Percentiles rank a stretch among this genome's conserved stretches.
These are phyloP conservation scores for Sebastes diaconus DNA, from an alignment of 2,797 vertebrate genomes.

Conservation along the genomic window DNA sequence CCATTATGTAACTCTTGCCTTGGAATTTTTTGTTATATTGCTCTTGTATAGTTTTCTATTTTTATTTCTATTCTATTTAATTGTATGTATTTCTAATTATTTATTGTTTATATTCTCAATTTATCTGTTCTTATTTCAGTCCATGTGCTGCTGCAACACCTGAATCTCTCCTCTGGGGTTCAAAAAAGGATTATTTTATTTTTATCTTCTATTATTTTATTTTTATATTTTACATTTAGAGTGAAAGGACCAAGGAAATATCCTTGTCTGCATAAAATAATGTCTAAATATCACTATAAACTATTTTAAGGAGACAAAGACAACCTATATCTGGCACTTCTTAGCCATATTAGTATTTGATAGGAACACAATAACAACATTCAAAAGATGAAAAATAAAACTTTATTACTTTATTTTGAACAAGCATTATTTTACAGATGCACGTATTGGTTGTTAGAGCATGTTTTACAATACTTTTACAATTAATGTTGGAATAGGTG, in stretches of 20 bases:
- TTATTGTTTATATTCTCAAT: not conserved
- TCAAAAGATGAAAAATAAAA: conserved; percentile 33
- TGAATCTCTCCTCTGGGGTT: not conserved
- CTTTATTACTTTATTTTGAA: conserved; percentile 42
- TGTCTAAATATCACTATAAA: not conserved
- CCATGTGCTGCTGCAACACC: not conserved
- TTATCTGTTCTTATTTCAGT: not conserved
- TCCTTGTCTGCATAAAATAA: not conserved
- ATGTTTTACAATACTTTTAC: not conserved
- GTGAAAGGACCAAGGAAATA: not conserved
- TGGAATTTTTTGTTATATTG: not conserved
- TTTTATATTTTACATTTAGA: not conserved
- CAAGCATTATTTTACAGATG: conserved; percentile 26
- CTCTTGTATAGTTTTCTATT: not conserved
- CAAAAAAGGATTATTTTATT: not conserved
- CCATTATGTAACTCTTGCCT: not conserved
- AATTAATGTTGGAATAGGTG: not conserved
- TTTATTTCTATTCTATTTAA: not conserved
- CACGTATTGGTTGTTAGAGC: not conserved
- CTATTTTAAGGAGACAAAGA: not conserved
- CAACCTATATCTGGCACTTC: not conserved
- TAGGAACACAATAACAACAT: not conserved
- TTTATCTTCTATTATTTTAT: not conserved
- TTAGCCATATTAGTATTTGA: not conserved
- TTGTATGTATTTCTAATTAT: not conserved